A percentile compares a stretch with the other conserved stretches of the same genome.
Conservation (phyloP, 2,888 invertebrate genomes). For the Melanargia galathea region DNA sequence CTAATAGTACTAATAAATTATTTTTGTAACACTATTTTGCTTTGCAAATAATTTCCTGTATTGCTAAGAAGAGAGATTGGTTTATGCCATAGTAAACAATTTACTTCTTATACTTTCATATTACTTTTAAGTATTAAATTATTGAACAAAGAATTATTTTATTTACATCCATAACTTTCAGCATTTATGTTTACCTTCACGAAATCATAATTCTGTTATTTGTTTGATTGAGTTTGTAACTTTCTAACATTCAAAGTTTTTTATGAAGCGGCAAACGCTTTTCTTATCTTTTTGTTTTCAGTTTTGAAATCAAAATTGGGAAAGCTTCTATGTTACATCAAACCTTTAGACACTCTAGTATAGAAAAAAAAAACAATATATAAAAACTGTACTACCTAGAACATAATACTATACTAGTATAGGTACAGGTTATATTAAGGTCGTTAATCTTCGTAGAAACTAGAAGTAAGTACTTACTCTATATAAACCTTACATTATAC, state of each 20-base stretch:
- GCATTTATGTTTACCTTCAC: background rate
- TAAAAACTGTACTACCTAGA: background rate
- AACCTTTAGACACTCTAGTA: too few relatives aligned
- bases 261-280: too few relatives aligned
- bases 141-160: background rate
- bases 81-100: slow-evolving; percentile 1
- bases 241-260: too few relatives aligned
- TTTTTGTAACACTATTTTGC: background rate
- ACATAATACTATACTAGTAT: background rate
- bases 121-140: slow-evolving; percentile 19
- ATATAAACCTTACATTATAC: slow-evolving; percentile 33
- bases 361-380: background rate
- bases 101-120: background rate
- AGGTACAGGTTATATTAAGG: background rate
- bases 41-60: slow-evolving; percentile 18
- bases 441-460: slow-evolving; percentile 13
- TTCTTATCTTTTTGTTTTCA: too few relatives aligned
- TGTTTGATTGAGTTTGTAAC: too few relatives aligned
- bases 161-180: background rate
- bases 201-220: background rate
- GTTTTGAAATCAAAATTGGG: too few relatives aligned
- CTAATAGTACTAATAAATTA: background rate
- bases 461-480: slow-evolving; percentile 21
- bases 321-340: background rate
- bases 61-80: slow-evolving; percentile 4